A percentile compares a stretch with the other conserved stretches of the same genome.
These are phyloP conservation scores for Harpalus rubripes DNA, from an alignment of 2,888 invertebrate genomes.

Conservation along the genomic window DNA sequence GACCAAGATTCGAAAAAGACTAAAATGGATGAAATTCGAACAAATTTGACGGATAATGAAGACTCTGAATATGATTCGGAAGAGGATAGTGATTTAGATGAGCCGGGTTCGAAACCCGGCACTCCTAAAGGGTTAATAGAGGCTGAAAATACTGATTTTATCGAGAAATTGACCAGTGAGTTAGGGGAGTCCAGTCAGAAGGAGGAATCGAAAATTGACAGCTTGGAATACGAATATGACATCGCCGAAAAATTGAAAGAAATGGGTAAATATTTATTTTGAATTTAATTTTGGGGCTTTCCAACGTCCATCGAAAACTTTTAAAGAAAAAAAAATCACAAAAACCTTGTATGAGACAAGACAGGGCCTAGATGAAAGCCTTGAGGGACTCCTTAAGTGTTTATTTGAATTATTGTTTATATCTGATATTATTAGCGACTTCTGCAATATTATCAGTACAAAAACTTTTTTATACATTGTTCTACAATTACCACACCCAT, in stretches of 20 bases:
- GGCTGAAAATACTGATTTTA: slow-evolving; percentile 71
- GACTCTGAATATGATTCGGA: slow-evolving; percentile 65
- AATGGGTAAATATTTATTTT: slow-evolving; percentile 75
- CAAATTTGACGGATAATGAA: slow-evolving; percentile 49
- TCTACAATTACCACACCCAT: not conserved
- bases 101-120: slow-evolving; percentile 74
- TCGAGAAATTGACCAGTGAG: slow-evolving; percentile 65
- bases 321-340: too few relatives aligned
- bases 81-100: slow-evolving; percentile 74
- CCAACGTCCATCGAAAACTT: too few relatives aligned
- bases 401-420: too few relatives aligned
- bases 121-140: slow-evolving; percentile 71
- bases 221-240: slow-evolving; percentile 79
- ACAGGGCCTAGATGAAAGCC: too few relatives aligned
- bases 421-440: too few relatives aligned
- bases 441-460: too few relatives aligned
- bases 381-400: too few relatives aligned
- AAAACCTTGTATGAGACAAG: too few relatives aligned
- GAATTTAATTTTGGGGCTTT: too few relatives aligned
- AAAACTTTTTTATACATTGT: not conserved
- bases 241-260: slow-evolving; percentile 83
- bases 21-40: not conserved
- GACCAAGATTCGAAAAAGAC: slow-evolving; percentile 8
- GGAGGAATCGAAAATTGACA: slow-evolving; percentile 71
- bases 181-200: slow-evolving; percentile 61